A percentile compares a stretch with the other conserved stretches of the same genome.
Conservation (phyloP, 2,797 vertebrate genomes). For the Euphonia xanthogaster region DNA sequence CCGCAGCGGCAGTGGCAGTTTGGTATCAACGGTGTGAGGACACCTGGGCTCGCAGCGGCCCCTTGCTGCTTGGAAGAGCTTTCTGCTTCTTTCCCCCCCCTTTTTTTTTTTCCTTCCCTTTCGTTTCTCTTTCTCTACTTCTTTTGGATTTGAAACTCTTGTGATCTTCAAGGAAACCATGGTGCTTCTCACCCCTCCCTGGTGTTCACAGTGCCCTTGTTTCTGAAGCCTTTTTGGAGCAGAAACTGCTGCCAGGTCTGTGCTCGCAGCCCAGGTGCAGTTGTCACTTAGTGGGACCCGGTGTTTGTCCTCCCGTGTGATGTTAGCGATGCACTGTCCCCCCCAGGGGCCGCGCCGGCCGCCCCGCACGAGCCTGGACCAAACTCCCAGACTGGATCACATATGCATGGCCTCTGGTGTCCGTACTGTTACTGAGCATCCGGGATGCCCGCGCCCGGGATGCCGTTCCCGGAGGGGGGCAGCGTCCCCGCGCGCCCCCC, state of each 20-base stretch:
- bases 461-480: neutral
- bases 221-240: conserved; percentile 60
- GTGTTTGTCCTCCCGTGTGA: conserved; percentile 60
- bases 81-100: conserved; percentile 54
- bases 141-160: conserved; percentile 70
- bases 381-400: conserved; percentile 54
- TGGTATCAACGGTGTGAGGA: conserved; percentile 99
- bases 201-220: conserved; percentile 55
- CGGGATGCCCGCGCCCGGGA: conserved; percentile 34
- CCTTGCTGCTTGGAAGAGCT: conserved; percentile 78
- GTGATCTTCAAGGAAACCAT: conserved; percentile 74
- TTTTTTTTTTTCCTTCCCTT: neutral
- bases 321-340: conserved; percentile 78
- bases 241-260: conserved; percentile 45
- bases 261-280: conserved; percentile 23
- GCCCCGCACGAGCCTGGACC: conserved; percentile 32
- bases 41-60: conserved; percentile 84
- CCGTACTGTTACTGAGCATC: conserved; percentile 63
- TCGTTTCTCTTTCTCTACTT: conserved; percentile 48
- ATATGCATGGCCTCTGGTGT: conserved; percentile 77
- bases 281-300: conserved; percentile 50
- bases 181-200: conserved; percentile 72
- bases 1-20: conserved; percentile 92
- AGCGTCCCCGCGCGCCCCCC: neutral
- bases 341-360: conserved; percentile 68